phyloP scores from a whole-genome alignment of 2,888 invertebrate genomes.

The Hydrotaea diabolus region DNA sequence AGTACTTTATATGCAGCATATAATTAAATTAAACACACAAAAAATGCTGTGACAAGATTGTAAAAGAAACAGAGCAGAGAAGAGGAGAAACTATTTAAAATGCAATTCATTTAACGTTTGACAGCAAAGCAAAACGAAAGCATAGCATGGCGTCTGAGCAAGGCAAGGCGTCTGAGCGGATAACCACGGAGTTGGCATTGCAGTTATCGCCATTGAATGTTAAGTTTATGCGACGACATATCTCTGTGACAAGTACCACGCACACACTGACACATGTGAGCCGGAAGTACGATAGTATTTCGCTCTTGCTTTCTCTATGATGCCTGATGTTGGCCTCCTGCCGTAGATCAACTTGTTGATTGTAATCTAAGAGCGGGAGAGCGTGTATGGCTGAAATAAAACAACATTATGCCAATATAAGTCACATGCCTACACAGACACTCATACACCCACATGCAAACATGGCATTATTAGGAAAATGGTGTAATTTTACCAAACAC shows the following conservation, averaged over 20 bases:
- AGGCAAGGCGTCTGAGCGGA: neutral
- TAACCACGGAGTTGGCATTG: neutral
- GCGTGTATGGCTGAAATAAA: neutral
- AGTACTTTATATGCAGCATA: constrained; percentile 61
- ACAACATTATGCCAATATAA: constrained; percentile 10
- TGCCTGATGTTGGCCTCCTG: neutral
- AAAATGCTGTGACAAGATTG: constrained; percentile 59
- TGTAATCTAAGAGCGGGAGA: neutral
- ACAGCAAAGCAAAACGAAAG: constrained; percentile 38
- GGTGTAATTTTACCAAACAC: no score
- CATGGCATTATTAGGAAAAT: constrained; percentile 33
- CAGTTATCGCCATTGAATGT: neutral
- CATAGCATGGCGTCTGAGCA: no score
- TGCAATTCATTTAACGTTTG: constrained; percentile 61
- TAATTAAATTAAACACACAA: constrained; percentile 65
- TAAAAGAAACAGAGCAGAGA: constrained; percentile 35
- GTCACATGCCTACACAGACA: neutral
- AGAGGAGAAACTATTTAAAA: constrained; percentile 46
- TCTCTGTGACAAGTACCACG: neutral
- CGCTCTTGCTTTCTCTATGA: neutral
- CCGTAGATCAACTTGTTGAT: constrained; percentile 16
- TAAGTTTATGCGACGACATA: neutral
- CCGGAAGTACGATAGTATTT: no score
- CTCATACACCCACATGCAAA: no score
- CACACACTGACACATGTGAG: neutral